Conservation (phyloP, 2,888 invertebrate genomes). For the Drosophila buzzatii region DNA sequence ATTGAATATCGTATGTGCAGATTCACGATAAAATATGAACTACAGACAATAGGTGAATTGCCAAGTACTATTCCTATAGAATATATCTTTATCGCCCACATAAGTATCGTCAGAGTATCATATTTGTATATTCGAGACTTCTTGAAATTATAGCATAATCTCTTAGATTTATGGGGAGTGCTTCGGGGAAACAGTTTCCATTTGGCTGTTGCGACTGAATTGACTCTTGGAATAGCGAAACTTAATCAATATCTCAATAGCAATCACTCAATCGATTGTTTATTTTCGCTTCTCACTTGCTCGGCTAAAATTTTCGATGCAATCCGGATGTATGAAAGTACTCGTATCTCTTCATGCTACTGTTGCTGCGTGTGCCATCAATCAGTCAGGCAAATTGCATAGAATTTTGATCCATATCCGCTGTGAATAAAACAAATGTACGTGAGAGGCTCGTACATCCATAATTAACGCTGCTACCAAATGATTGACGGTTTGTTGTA, state of each 20-base stretch:
- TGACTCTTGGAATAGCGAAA: conserved; percentile 59
- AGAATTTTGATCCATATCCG: conserved; percentile 82
- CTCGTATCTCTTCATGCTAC: background rate
- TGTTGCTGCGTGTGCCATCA: conserved; percentile 59
- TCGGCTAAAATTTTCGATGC: conserved; percentile 21
- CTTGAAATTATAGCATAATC: background rate
- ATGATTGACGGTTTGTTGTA: conserved; percentile 80
- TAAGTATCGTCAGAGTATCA: background rate
- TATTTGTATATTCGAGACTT: background rate
- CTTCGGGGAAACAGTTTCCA: background rate
- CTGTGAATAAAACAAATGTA: conserved; percentile 48
- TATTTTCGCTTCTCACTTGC: conserved; percentile 29
- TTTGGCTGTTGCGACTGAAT: conserved; percentile 21
- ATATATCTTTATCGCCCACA: background rate
- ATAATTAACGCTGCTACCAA: conserved; percentile 76
- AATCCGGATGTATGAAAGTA: conserved; percentile 30
- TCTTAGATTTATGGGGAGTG: background rate
- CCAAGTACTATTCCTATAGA: background rate
- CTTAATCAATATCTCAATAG: conserved; percentile 62
- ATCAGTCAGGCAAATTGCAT: conserved; percentile 80
- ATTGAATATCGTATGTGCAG: no score
- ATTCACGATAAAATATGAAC: background rate
- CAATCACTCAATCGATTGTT: conserved; percentile 45
- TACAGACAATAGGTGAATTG: background rate
- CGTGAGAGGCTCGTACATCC: conserved; percentile 42